phyloP scores from a whole-genome alignment of 2,113 vertebrate species.

The Hippocampus barbouri region DNA sequence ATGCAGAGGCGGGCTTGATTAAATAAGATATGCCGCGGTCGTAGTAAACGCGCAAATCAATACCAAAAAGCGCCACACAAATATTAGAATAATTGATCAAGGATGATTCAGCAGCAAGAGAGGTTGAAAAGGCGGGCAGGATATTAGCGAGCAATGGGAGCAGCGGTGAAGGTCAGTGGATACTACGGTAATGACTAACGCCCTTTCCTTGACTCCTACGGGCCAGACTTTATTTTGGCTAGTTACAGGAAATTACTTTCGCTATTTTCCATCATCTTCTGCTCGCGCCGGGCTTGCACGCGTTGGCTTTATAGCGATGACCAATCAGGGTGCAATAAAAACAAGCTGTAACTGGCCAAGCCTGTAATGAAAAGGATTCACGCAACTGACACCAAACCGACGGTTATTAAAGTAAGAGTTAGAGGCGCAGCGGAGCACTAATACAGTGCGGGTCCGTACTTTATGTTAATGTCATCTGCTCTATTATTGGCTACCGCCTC shows the following conservation, averaged over 20 bases:
- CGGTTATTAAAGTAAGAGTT: conserved; percentile 38
- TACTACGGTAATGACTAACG: conserved; percentile 59
- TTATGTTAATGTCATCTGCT: conserved; percentile 23
- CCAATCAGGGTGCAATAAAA: conserved; percentile 60
- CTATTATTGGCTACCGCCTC: neutral
- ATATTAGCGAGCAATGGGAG: conserved; percentile 54
- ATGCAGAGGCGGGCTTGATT: conserved; percentile 59
- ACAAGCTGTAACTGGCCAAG: conserved; percentile 48
- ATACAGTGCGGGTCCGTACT: neutral
- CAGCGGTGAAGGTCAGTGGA: conserved; percentile 58
- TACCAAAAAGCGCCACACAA: conserved; percentile 61
- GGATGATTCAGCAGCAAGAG: conserved; percentile 61
- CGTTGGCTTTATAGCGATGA: conserved; percentile 42
- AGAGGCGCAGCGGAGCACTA: conserved; percentile 11
- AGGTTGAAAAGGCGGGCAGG: conserved; percentile 40
- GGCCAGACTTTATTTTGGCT: conserved; percentile 60
- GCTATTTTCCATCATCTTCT: conserved; percentile 50
- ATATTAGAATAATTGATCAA: conserved; percentile 69
- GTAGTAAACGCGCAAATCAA: conserved; percentile 65
- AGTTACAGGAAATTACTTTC: conserved; percentile 60
- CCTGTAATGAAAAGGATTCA: conserved; percentile 54
- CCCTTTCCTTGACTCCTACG: conserved; percentile 51
- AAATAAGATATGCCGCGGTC: conserved; percentile 63
- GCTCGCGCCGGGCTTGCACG: conserved; percentile 28
- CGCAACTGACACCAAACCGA: conserved; percentile 42